phyloP scores from a whole-genome alignment of 2,113 vertebrate species.

The Macroglossus sobrinus region DNA sequence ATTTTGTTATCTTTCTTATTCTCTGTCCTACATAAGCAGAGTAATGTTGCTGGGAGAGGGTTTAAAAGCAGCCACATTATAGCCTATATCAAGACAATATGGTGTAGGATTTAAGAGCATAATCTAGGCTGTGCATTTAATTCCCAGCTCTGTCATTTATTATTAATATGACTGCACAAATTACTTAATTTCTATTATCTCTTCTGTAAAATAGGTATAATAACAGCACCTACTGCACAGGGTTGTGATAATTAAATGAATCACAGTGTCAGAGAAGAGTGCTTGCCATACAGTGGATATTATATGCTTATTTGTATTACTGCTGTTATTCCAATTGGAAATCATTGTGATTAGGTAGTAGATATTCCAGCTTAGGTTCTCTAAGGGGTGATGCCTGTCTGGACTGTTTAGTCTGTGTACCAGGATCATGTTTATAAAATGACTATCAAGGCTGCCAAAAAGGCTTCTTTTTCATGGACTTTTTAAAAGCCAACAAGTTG shows the following conservation, averaged over 20 bases:
- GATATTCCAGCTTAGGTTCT: background rate
- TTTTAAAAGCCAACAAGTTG: background rate
- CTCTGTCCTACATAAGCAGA: background rate
- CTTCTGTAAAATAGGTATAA: background rate
- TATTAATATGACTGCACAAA: background rate
- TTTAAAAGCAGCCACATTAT: background rate
- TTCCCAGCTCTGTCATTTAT: background rate
- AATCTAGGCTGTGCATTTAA: background rate
- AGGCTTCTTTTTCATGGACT: background rate
- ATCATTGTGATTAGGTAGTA: background rate
- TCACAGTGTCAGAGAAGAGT: background rate
- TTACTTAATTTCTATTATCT: background rate
- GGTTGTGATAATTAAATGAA: background rate
- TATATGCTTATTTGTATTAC: background rate
- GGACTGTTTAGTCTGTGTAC: background rate
- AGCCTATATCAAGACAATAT: background rate
- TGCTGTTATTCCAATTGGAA: background rate
- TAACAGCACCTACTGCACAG: background rate
- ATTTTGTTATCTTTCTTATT: background rate
- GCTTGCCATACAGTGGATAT: background rate
- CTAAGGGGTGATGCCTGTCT: background rate
- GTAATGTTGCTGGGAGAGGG: background rate
- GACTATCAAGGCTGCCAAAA: fast-evolving
- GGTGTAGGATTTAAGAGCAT: background rate
- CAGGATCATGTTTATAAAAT: background rate